phyloP scores from a whole-genome alignment of 1,140 invertebrate species.

The Ips typographus region DNA sequence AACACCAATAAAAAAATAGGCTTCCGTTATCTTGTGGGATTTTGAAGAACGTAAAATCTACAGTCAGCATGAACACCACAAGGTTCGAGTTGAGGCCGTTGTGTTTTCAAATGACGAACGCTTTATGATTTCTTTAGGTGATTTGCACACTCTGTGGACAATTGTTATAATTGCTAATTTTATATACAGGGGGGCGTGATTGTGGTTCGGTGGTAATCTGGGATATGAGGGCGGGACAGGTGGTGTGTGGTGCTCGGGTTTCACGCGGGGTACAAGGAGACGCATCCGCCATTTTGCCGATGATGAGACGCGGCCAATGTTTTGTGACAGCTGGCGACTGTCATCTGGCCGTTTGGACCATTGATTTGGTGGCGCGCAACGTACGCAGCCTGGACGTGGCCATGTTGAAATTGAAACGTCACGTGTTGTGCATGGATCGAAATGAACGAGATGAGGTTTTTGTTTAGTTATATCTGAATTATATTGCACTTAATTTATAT shows the following conservation, averaged over 20 bases:
- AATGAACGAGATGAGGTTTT: slow-evolving; percentile 62
- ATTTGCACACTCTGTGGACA: background rate
- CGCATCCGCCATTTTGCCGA: slow-evolving; percentile 59
- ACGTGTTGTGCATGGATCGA: slow-evolving; percentile 64
- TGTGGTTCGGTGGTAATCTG: slow-evolving; percentile 80
- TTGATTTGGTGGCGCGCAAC: slow-evolving; percentile 69
- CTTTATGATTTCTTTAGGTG: slow-evolving; percentile 73
- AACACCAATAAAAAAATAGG: slow-evolving; percentile 51
- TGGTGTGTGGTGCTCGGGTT: slow-evolving; percentile 67
- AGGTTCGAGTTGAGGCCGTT: slow-evolving; percentile 79
- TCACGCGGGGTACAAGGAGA: slow-evolving; percentile 67
- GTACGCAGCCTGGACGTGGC: slow-evolving; percentile 70
- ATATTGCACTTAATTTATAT: background rate
- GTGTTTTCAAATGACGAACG: slow-evolving; percentile 78
- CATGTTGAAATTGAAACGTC: slow-evolving; percentile 68
- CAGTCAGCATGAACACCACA: slow-evolving; percentile 77
- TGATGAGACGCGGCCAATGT: slow-evolving; percentile 59
- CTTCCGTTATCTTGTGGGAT: slow-evolving; percentile 85
- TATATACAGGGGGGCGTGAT: slow-evolving; percentile 72
- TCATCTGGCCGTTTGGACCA: slow-evolving; percentile 70
- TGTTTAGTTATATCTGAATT: background rate
- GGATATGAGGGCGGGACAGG: slow-evolving; percentile 64
- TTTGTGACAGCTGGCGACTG: slow-evolving; percentile 75
- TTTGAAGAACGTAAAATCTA: slow-evolving; percentile 65
- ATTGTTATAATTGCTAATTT: background rate